Base-by-base conservation (phyloP, 2,113 vertebrate genomes). In the Pandion haliaetus region DNA sequence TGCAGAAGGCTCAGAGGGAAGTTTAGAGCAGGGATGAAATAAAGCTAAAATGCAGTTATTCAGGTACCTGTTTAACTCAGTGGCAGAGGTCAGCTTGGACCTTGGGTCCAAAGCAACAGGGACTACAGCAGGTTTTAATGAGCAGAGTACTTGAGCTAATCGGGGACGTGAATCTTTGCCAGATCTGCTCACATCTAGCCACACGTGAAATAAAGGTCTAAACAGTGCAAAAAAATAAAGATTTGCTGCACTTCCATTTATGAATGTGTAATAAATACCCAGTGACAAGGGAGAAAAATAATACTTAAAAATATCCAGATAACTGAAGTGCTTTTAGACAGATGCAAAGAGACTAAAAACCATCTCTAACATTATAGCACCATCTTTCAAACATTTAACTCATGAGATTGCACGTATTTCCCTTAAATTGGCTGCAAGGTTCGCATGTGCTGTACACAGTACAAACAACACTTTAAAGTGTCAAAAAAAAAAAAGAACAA, bases 211-310 rank as follows among this genome's bases (percentile, higher is more conserved):
- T 25, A 70, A 76, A 83, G 23, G 12, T 79, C 42, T 65, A 47
- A 86, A 52, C 14, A 42, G 24, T 26, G 9, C 12, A n/a, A 93
- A 78, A 72, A 88, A 88, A 54, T 32, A 84, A 52, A 91, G 38
- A 97, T 91, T 94, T 8, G 25, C 85, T 93, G n/a, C 62, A 55
- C 8, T 14, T 97, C 83, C 94, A 97, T 98, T 98, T 97, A 85
- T 88, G 88, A 96, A 96, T 81, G 65, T 77, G 93, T 86, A 96
- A 97, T 95, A 98, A 98, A 96, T 96, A 89, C 28, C 31, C 49
- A 49, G 9, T 69, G 44, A 80, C 69, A 94, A 90, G 61, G n/a
- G 21, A 97, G 79, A 96, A 88, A 70, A 96, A 44, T 38, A 88
- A 84, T 55, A 29, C 31, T 73, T 44, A 79, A 72, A 63, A 96